phyloP scores from a whole-genome alignment of 2,888 invertebrate species.

The Sinopyrophorus schimmeli region DNA sequence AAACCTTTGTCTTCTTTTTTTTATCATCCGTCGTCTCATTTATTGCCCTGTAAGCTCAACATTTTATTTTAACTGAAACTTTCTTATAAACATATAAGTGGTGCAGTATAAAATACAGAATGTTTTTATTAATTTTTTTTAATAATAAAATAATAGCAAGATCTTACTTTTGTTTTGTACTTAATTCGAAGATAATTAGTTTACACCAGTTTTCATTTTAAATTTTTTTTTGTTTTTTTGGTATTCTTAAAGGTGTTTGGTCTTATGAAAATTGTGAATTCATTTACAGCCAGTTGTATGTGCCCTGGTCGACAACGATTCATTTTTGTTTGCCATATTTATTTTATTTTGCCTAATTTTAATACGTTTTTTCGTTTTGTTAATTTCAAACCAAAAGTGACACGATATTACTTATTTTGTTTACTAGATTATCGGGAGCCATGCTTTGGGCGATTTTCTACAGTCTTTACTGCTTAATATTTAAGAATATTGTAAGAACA shows the following conservation, averaged over 20 bases:
- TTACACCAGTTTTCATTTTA: background rate
- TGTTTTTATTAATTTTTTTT: constrained; percentile 1
- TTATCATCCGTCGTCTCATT: no score
- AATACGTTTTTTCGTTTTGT: constrained; percentile 21
- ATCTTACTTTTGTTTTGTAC: constrained; percentile 2
- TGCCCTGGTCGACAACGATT: constrained; percentile 19
- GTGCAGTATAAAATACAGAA: constrained; percentile 9
- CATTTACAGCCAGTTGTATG: constrained; percentile 15
- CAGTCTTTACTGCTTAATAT: constrained; percentile 36
- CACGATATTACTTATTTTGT: constrained; percentile 12
- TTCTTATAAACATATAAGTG: constrained; percentile 4
- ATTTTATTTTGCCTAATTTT: constrained; percentile 27
- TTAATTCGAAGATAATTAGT: constrained; percentile 2
- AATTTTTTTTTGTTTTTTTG: constrained; percentile 1
- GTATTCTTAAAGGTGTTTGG: background rate
- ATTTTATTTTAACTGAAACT: background rate
- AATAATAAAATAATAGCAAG: background rate
- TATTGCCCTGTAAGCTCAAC: no score
- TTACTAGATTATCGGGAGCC: constrained; percentile 27
- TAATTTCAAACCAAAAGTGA: constrained; percentile 9
- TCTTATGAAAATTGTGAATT: constrained; percentile 10
- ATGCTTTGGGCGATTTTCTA: constrained; percentile 34
- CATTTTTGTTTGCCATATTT: constrained; percentile 32
- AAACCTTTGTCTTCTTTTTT: no score
- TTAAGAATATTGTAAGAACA: constrained; percentile 35